Percentiles rank a stretch among this genome's conserved stretches.
phyloP scores from a whole-genome alignment of 2,797 vertebrate species.

The Helicolenus hilgendorfi region DNA sequence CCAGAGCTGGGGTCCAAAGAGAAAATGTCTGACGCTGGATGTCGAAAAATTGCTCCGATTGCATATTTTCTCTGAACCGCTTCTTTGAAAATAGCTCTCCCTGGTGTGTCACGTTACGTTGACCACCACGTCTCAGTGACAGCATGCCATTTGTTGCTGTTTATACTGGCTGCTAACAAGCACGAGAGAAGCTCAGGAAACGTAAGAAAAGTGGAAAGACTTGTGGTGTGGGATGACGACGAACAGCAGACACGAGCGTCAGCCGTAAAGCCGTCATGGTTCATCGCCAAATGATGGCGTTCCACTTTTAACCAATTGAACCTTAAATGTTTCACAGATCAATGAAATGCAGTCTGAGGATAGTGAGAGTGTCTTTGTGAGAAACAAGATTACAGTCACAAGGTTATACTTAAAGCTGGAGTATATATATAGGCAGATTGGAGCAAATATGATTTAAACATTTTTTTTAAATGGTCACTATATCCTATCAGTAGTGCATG shows the following conservation, averaged over 20 bases:
- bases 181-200: conserved; percentile 21
- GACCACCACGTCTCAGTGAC: conserved; percentile 59
- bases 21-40: conserved; percentile 47
- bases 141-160: conserved; percentile 65
- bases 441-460: no score
- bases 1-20: conserved; percentile 43
- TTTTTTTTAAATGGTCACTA: no score
- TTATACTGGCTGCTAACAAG: conserved; percentile 58
- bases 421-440: no score
- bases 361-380: neutral
- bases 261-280: neutral
- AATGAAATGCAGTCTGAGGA: neutral
- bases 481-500: no score
- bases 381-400: neutral
- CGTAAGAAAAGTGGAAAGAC: conserved; percentile 27
- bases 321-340: neutral
- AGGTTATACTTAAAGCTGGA: no score
- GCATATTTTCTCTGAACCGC: conserved; percentile 37
- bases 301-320: neutral
- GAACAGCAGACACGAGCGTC: conserved; percentile 24
- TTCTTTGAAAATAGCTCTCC: conserved; percentile 56
- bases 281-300: conserved; percentile 3
- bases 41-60: conserved; percentile 44
- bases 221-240: conserved; percentile 52
- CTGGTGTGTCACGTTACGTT: conserved; percentile 56